Percentiles rank a stretch among this genome's conserved stretches.
phyloP scores from a whole-genome alignment of 1,140 invertebrate genomes.

The Thereuonema tuberculata region DNA sequence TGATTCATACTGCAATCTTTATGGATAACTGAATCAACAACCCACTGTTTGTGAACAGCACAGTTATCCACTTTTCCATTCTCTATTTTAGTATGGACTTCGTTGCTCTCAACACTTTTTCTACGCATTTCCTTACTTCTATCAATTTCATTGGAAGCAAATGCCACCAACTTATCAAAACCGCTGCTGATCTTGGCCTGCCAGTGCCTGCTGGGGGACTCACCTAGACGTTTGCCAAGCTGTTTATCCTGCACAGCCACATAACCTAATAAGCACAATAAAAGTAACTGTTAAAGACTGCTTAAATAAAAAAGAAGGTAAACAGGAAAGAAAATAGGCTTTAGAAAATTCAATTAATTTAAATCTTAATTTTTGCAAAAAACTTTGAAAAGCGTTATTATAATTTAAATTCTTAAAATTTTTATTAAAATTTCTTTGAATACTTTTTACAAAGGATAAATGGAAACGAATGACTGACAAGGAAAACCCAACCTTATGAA shows the following conservation, averaged over 20 bases:
- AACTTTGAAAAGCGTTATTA: too few relatives aligned
- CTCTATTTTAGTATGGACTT: conserved; percentile 1
- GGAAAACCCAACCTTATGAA: too few relatives aligned
- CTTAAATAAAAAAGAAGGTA: too few relatives aligned
- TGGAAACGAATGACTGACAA: too few relatives aligned
- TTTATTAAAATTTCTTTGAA: too few relatives aligned
- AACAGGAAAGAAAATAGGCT: not conserved
- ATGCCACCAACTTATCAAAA: conserved; percentile 71
- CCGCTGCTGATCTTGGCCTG: conserved; percentile 71
- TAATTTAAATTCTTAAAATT: too few relatives aligned
- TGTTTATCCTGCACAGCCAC: not conserved
- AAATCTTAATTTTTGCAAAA: too few relatives aligned
- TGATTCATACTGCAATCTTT: conserved; percentile 10
- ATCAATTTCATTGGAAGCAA: conserved; percentile 69
- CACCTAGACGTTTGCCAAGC: not conserved
- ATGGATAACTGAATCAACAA: conserved; percentile 10
- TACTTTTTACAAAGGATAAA: too few relatives aligned
- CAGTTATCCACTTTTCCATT: not conserved
- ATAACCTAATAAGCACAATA: not conserved
- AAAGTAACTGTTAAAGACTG: too few relatives aligned
- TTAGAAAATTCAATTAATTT: not conserved
- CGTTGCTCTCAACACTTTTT: conserved; percentile 46
- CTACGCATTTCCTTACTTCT: conserved; percentile 37
- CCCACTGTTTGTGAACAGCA: conserved; percentile 12
- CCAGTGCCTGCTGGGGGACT: conserved; percentile 41